Evolutionary conservation across 2,888 invertebrate genomes (phyloP), one percentile per base, ranked within the genome.

Genomic region (Aphidius colemani): DNA sequence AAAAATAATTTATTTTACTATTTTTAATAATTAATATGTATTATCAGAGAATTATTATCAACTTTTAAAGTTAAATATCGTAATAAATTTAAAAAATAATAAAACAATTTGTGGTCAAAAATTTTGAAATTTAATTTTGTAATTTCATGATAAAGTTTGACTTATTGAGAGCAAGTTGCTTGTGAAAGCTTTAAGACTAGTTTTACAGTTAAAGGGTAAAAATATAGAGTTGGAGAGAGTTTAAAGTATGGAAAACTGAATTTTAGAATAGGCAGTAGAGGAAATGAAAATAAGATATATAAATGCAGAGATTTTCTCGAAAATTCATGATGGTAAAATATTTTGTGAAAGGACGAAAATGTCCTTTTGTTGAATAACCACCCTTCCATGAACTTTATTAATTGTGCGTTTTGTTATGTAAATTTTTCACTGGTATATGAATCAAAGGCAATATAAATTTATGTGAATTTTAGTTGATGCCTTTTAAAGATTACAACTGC

Each of bases 391-490:
- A 80, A 80, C 79, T 80, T 80, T 79, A 79, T 80, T 80, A 80
- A 80, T 80, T 80, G 80, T 77, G 75, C 79, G 76, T 80, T 80
- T 80, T 80, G 79, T 80, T 79, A 80, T 80, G 80, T 76, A 79
- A 78, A 81, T 81, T 75, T 71, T 66, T 65, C 65, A 71, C 30
- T 30, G 30, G 30, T 30, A 30, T 30, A 30, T 30, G 30, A 30
- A 30, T 5, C 30, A 30, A 30, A 30, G 30, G 30, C 30, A 30
- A 30, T 30, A 30, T 30, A 5, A 30, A 30, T 30, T 30, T 30
- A 30, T 30, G 5, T 30, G 5, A 30, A 30, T 30, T 30, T 30
- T 30, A 30, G 30, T 30, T 61, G 39, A 55, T 41, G 61, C 72
- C 75, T 75, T 75, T 74, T 72, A 77, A 79, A 75, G 74, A 75